These are phyloP conservation scores for Otus sunia DNA, from an alignment of 2,113 vertebrate genomes.

Conservation along the genomic window DNA sequence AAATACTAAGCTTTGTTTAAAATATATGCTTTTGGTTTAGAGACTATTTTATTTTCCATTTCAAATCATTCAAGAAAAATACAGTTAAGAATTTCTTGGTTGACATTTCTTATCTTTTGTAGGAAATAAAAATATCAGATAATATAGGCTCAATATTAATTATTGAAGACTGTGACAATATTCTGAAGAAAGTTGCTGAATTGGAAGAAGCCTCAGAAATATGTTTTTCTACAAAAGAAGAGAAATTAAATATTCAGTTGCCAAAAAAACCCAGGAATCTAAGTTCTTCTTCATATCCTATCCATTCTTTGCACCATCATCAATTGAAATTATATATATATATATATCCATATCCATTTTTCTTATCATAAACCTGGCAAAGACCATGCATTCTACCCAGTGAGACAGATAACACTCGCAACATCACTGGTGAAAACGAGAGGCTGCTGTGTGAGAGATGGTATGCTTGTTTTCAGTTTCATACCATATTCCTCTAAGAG, in stretches of 20 bases:
- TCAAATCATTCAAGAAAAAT: neutral
- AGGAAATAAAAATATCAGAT: neutral
- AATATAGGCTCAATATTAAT: neutral
- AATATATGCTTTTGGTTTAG: neutral
- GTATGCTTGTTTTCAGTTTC: neutral
- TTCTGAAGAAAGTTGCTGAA: neutral
- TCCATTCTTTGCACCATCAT: neutral
- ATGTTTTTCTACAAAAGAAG: neutral
- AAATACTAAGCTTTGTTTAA: neutral
- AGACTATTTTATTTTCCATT: neutral
- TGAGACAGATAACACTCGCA: neutral
- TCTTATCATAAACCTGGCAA: neutral
- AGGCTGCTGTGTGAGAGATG: neutral
- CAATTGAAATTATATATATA: neutral
- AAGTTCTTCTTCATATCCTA: neutral
- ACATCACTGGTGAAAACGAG: neutral
- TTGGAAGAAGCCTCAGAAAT: neutral
- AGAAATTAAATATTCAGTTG: neutral
- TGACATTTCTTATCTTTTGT: neutral
- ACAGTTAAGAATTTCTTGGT: neutral
- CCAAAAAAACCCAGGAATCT: neutral
- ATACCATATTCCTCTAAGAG: neutral
- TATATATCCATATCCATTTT: neutral
- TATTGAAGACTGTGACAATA: neutral
- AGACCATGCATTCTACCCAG: neutral